A percentile compares a stretch with the other conserved stretches of the same genome.
These are phyloP conservation scores for Clanis bilineata DNA, from an alignment of 2,888 invertebrate genomes.

Conservation along the genomic window DNA sequence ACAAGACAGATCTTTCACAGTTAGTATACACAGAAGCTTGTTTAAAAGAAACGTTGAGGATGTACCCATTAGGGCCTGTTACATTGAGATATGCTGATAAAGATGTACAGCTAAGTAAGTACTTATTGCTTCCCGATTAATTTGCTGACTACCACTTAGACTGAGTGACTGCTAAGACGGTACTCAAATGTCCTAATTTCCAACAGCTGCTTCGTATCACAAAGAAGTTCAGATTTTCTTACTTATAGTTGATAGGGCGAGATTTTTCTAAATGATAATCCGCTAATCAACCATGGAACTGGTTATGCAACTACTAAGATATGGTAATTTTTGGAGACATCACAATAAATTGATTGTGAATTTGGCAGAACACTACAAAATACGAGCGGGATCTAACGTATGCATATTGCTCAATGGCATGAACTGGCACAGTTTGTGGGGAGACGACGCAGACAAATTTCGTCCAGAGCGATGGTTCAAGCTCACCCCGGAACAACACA, in stretches of 20 bases:
- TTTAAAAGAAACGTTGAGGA: slow-evolving; percentile 43
- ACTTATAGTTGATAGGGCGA: too few species aligned
- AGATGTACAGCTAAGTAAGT: slow-evolving; percentile 46
- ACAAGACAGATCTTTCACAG: slow-evolving; percentile 14
- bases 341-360: too few species aligned
- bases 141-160: too few species aligned
- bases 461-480: neutral
- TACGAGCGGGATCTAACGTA: neutral
- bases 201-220: too few species aligned
- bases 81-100: slow-evolving; percentile 38
- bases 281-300: too few species aligned
- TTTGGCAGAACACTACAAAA: neutral
- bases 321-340: too few species aligned
- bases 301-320: too few species aligned
- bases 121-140: too few species aligned
- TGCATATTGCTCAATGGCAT: neutral
- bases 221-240: too few species aligned
- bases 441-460: neutral
- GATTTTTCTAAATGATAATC: too few species aligned
- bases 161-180: too few species aligned
- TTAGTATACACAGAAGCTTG: slow-evolving; percentile 38
- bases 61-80: slow-evolving; percentile 42
- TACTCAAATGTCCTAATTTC: too few species aligned
- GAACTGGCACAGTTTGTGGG: neutral
- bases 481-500: neutral